Evolutionary conservation across 2,888 invertebrate genomes (phyloP).

Genomic region (Eumerus sabulonum): DNA sequence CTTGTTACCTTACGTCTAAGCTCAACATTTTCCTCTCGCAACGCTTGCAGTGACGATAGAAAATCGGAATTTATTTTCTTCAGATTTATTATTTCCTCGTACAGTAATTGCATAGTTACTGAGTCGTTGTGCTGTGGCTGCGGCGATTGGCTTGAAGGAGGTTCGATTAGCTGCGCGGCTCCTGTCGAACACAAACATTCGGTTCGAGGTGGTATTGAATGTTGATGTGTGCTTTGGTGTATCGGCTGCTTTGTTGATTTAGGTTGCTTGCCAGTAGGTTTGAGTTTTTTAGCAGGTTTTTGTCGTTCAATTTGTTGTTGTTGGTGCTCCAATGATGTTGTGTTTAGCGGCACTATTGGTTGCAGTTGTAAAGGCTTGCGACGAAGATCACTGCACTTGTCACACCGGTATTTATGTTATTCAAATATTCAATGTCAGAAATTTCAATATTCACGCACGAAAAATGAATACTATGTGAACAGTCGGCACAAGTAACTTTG

Average conservation of each 20-base stretch:
- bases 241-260: neutral
- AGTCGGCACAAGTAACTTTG: slow-evolving; percentile 6
- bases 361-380: slow-evolving; percentile 20
- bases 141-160: too few species aligned
- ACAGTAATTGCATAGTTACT: slow-evolving; percentile 9
- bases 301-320: neutral
- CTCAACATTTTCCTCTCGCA: neutral
- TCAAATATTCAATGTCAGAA: slow-evolving; percentile 5
- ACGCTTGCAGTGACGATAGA: neutral
- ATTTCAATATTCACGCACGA: slow-evolving; percentile 4
- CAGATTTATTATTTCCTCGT: slow-evolving; percentile 17
- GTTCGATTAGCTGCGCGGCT: neutral
- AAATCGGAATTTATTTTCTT: neutral
- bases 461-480: slow-evolving; percentile 5
- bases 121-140: neutral
- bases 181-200: neutral
- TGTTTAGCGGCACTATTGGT: neutral
- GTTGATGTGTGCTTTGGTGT: neutral
- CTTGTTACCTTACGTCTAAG: neutral
- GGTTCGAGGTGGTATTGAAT: neutral
- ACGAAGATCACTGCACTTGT: slow-evolving; percentile 14
- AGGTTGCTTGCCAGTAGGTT: neutral
- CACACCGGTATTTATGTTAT: slow-evolving; percentile 19
- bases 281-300: slow-evolving; percentile 1
- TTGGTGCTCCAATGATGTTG: neutral